These are phyloP conservation scores for Polypterus bichir DNA, from an alignment of 2,113 vertebrate genomes.

Conservation along the genomic window DNA sequence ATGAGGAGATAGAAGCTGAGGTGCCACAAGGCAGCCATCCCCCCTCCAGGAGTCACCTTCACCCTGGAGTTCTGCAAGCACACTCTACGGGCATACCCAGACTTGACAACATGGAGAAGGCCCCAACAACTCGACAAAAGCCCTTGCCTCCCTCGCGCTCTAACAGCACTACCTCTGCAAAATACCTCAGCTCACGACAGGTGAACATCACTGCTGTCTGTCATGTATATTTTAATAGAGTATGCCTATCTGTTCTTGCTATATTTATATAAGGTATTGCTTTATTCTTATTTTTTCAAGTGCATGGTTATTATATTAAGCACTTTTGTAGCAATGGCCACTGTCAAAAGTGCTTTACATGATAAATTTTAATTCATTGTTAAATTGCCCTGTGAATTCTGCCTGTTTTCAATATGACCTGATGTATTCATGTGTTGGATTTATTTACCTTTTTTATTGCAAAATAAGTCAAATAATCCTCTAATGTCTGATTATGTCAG, in stretches of 20 bases:
- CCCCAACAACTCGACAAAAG: conserved; percentile 32
- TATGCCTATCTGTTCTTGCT: too few relatives aligned
- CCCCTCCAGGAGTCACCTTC: not conserved
- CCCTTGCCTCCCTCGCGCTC: conserved; percentile 48
- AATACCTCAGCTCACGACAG: conserved; percentile 45
- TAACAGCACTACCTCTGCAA: conserved; percentile 66
- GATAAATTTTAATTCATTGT: not conserved
- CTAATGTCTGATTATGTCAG: too few relatives aligned
- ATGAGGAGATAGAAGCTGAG: too few relatives aligned
- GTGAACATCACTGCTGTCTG: conserved; percentile 24
- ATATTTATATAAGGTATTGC: too few relatives aligned
- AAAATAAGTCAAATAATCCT: too few relatives aligned
- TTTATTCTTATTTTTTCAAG: too few relatives aligned
- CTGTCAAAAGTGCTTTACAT: too few relatives aligned
- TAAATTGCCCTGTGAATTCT: too few relatives aligned
- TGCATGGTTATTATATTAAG: not conserved
- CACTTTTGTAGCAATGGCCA: not conserved
- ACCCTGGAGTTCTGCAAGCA: not conserved
- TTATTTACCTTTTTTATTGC: too few relatives aligned
- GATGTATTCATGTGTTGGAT: too few relatives aligned
- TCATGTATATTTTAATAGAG: not conserved
- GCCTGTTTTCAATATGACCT: too few relatives aligned
- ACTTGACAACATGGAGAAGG: conserved; percentile 57
- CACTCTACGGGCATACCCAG: conserved; percentile 5
- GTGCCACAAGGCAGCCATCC: not conserved